Evolutionary conservation across 1,140 invertebrate genomes (phyloP).

Genomic region (Hirudo medicinalis): DNA sequence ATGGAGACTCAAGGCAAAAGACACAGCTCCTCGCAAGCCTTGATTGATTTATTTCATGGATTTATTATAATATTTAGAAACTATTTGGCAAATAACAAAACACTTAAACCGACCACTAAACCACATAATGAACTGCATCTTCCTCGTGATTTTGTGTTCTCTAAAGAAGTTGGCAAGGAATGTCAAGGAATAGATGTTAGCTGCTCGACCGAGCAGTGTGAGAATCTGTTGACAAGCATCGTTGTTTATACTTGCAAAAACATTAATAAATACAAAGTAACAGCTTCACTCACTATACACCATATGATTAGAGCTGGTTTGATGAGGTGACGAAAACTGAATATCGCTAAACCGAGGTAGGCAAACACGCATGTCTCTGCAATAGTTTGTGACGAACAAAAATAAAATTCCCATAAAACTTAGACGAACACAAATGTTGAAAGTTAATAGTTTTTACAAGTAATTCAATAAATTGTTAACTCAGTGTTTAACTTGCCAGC

Average conservation of each 20-base stretch:
- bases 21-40: conserved; percentile 88
- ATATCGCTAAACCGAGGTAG: conserved; percentile 92
- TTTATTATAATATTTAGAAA: not conserved
- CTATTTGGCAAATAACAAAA: conserved; percentile 7
- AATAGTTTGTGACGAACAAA: conserved; percentile 15
- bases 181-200: conserved; percentile 91
- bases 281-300: conserved; percentile 56
- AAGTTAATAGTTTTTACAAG: not conserved
- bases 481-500: conserved; percentile 46
- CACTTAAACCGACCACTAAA: conserved; percentile 61
- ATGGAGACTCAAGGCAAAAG: conserved; percentile 90
- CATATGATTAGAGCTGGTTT: conserved; percentile 72
- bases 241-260: not conserved
- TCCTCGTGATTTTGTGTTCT: conserved; percentile 90
- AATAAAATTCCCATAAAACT: not conserved
- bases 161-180: conserved; percentile 85
- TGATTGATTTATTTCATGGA: conserved; percentile 27
- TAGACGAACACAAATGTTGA: conserved; percentile 5
- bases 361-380: conserved; percentile 93
- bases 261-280: not conserved
- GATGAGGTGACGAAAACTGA: conserved; percentile 69
- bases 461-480: not conserved
- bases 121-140: conserved; percentile 99
- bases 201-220: conserved; percentile 78
- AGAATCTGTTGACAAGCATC: conserved; percentile 46